Percentiles rank a stretch among this genome's conserved stretches.
These are phyloP conservation scores for Arion vulgaris DNA, from an alignment of 1,140 invertebrate genomes.

Conservation along the genomic window DNA sequence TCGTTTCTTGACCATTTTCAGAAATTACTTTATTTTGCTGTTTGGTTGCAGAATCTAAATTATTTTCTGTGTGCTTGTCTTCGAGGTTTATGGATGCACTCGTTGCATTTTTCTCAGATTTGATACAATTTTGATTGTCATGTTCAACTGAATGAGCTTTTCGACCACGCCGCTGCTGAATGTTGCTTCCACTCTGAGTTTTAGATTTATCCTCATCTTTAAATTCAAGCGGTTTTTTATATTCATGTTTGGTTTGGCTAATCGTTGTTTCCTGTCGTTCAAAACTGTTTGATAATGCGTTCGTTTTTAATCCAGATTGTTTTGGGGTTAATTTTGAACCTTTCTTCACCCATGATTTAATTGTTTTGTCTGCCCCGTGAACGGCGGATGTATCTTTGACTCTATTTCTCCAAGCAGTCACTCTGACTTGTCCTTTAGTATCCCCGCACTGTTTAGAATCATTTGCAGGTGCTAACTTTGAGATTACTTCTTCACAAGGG, in stretches of 20 bases:
- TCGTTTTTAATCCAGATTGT: neutral
- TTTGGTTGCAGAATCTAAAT: neutral
- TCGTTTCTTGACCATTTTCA: neutral
- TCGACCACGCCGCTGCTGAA: neutral
- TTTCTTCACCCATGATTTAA: neutral
- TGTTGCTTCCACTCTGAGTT: neutral
- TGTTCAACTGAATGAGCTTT: neutral
- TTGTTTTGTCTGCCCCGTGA: neutral
- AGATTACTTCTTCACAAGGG: neutral
- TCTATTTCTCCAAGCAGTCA: neutral
- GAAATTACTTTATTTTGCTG: neutral
- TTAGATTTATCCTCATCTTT: neutral
- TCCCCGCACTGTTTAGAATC: neutral
- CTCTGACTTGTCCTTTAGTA: neutral
- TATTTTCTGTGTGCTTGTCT: neutral
- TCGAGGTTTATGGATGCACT: neutral
- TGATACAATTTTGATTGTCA: neutral
- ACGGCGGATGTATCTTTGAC: neutral
- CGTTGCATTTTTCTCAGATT: neutral
- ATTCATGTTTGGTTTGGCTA: neutral
- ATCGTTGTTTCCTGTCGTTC: neutral
- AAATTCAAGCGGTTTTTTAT: neutral
- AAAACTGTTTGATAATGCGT: neutral
- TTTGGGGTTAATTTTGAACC: neutral
- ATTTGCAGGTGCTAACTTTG: neutral